Conservation (phyloP, 35 echinoderm and acorn worm species). For the Stichopus chloronotus region DNA sequence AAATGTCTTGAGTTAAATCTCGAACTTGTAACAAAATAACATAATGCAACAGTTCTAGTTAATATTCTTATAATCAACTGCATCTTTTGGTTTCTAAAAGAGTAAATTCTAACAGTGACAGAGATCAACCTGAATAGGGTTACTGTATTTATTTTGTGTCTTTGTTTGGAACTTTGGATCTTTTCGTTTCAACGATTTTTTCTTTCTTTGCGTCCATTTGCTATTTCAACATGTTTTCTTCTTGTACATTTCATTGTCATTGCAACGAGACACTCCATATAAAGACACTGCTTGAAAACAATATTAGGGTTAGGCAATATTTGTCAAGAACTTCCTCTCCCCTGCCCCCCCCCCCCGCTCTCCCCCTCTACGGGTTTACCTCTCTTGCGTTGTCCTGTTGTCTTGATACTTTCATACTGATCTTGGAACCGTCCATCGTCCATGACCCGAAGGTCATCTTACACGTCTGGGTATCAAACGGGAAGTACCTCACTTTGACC, state of each 20-base stretch:
- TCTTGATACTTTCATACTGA: slow-evolving; percentile 20
- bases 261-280: not conserved
- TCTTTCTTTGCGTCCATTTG: not conserved
- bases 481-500: slow-evolving; percentile 86
- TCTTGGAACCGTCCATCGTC: slow-evolving; percentile 75
- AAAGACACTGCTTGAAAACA: not conserved
- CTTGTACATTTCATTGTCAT: not conserved
- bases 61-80: too few species aligned
- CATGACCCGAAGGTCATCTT: slow-evolving; percentile 90
- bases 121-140: too few species aligned
- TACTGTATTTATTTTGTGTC: too few species aligned
- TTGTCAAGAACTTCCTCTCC: not conserved
- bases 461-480: slow-evolving; percentile 88
- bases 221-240: not conserved
- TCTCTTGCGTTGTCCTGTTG: not conserved
- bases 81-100: too few species aligned
- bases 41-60: too few species aligned
- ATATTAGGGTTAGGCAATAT: not conserved
- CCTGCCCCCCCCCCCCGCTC: too few species aligned
- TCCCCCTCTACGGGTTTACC: not conserved
- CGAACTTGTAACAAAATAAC: too few species aligned
- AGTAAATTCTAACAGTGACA: too few species aligned
- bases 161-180: too few species aligned
- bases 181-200: too few species aligned
- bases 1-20: too few species aligned